These are phyloP conservation scores for Platyrinchus mystaceus DNA, from an alignment of 2,797 vertebrate species.

Conservation along the genomic window DNA sequence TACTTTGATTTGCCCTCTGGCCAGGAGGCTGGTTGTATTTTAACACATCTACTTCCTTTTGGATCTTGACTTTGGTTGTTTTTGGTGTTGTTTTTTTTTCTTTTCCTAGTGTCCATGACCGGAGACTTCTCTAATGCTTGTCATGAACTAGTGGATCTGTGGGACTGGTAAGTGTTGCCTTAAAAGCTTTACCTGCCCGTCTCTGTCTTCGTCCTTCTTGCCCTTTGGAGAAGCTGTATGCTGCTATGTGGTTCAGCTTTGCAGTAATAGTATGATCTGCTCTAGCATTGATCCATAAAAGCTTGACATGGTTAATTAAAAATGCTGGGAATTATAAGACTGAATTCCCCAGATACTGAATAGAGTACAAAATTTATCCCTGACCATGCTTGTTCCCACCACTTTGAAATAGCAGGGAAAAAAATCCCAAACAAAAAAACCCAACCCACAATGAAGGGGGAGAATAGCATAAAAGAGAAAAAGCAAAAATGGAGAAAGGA, in stretches of 20 bases:
- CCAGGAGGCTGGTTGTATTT: background rate
- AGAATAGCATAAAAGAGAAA: background rate
- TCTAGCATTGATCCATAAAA: conserved; percentile 20
- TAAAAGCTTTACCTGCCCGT: background rate
- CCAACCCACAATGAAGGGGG: background rate
- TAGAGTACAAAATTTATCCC: background rate
- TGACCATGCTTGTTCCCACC: background rate
- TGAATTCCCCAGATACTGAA: background rate
- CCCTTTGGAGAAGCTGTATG: background rate
- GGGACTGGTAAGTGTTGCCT: background rate
- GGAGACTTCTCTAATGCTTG: background rate
- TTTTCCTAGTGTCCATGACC: background rate
- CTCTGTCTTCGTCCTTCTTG: background rate
- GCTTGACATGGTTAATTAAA: conserved; percentile 20
- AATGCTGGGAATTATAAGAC: background rate
- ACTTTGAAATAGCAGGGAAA: background rate
- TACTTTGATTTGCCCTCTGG: background rate
- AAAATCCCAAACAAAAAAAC: background rate
- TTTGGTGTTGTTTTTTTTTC: background rate
- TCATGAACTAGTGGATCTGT: background rate
- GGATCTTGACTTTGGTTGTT: background rate
- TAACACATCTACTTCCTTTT: background rate
- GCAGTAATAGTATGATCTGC: background rate
- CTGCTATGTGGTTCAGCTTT: background rate
- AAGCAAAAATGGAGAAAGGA: too few relatives aligned